phyloP scores from a whole-genome alignment of 2,797 vertebrate genomes.

The Micrastur ruficollis region DNA sequence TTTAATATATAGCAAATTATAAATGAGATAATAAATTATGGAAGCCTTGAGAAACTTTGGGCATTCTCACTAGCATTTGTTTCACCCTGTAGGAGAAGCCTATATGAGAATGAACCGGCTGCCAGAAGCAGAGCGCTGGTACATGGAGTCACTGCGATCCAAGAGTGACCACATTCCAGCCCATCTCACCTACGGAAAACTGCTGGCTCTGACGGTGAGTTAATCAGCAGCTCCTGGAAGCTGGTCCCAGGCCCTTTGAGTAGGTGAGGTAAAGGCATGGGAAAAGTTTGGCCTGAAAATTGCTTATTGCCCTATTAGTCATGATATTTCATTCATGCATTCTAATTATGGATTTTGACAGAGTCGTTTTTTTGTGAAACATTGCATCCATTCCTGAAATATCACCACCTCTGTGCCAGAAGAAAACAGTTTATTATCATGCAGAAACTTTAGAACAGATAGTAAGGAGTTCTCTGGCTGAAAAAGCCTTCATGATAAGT shows the following conservation, averaged over 20 bases:
- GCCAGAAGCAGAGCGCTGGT: constrained; percentile 92
- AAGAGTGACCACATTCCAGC: constrained; percentile 98
- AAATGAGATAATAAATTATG: background rate
- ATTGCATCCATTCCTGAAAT: background rate
- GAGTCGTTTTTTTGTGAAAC: background rate
- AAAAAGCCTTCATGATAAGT: background rate
- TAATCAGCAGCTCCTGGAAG: background rate
- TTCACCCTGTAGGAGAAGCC: constrained; percentile 86
- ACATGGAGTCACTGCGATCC: constrained; percentile 89
- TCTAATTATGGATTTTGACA: background rate
- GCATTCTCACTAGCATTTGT: background rate
- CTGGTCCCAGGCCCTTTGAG: background rate
- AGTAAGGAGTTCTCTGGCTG: background rate
- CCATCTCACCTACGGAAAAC: constrained; percentile 96
- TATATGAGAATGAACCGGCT: constrained; percentile 92
- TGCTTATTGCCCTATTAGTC: background rate
- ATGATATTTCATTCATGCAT: background rate
- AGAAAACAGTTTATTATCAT: background rate
- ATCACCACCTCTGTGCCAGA: background rate
- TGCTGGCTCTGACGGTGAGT: constrained; percentile 91
- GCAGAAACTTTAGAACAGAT: background rate
- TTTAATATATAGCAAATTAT: background rate
- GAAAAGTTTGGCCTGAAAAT: background rate
- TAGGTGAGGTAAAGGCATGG: background rate
- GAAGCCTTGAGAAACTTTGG: background rate